These are phyloP conservation scores for Phoxinus phoxinus DNA, from an alignment of 2,113 vertebrate species.

Conservation along the genomic window DNA sequence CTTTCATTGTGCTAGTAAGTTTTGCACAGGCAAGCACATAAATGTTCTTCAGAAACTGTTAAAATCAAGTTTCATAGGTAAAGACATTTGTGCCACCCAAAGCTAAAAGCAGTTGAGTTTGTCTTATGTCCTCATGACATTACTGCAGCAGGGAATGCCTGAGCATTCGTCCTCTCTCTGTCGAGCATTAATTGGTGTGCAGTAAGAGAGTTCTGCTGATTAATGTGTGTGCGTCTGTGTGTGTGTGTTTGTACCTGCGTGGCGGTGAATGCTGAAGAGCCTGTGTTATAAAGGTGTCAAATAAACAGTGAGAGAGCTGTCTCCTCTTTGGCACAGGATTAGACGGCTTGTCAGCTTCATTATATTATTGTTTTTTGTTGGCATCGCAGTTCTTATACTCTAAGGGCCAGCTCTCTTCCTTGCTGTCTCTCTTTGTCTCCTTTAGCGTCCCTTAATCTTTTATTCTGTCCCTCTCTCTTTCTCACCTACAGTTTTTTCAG, in stretches of 20 bases:
- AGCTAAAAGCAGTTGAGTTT: neutral
- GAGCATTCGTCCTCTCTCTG: neutral
- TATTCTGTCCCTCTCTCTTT: neutral
- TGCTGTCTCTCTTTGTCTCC: slow-evolving; percentile 1
- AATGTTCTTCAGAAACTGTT: neutral
- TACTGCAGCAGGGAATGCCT: neutral
- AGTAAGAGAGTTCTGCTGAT: neutral
- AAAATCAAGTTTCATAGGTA: neutral
- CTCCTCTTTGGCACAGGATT: slow-evolving; percentile 20
- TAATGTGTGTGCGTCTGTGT: neutral
- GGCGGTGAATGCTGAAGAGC: slow-evolving; percentile 19
- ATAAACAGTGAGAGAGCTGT: slow-evolving; percentile 34
- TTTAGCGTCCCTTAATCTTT: neutral
- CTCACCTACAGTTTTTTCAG: neutral
- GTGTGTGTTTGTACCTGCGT: neutral
- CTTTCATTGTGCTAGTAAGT: neutral
- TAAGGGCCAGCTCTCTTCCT: slow-evolving; percentile 3
- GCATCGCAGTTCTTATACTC: slow-evolving; percentile 3
- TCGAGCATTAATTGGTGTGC: slow-evolving; percentile 15
- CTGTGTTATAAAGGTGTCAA: slow-evolving; percentile 33
- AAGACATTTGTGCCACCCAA: neutral
- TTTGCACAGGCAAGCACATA: neutral
- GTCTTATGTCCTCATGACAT: slow-evolving; percentile 1
- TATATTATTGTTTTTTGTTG: slow-evolving; percentile 37
- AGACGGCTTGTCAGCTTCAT: slow-evolving; percentile 24